A percentile compares a stretch with the other conserved stretches of the same genome.
phyloP scores from a whole-genome alignment of 2,113 vertebrate genomes.

The Etheostoma cragini region DNA sequence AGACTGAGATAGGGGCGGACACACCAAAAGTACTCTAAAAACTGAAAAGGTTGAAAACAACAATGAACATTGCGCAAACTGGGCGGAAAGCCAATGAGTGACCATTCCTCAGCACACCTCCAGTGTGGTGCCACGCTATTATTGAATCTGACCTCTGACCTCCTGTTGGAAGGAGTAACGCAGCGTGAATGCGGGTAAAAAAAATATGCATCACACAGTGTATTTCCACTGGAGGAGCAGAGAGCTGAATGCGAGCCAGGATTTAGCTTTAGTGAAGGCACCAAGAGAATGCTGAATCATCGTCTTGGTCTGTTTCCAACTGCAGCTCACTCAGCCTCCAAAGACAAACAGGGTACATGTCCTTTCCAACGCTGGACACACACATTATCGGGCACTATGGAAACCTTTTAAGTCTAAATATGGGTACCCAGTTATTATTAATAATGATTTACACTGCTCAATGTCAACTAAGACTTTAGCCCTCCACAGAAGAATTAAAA shows the following conservation, averaged over 20 bases:
- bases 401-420: neutral
- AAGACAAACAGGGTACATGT: conserved; percentile 43
- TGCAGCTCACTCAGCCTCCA: conserved; percentile 44
- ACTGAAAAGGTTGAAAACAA: neutral
- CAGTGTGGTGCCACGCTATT: neutral
- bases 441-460: neutral
- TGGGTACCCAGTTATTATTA: neutral
- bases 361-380: conserved; percentile 30
- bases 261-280: conserved; percentile 43
- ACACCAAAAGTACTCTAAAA: neutral
- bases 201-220: conserved; percentile 33
- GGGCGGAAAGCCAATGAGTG: neutral
- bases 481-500: neutral
- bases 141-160: conserved; percentile 33
- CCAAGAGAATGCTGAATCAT: conserved; percentile 70
- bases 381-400: neutral
- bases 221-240: conserved; percentile 39
- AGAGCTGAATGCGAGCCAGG: conserved; percentile 43
- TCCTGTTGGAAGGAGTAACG: neutral
- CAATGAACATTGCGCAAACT: neutral
- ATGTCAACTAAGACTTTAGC: neutral
- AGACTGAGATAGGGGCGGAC: neutral
- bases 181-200: conserved; percentile 38
- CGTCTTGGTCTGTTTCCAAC: conserved; percentile 52
- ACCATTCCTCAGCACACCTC: neutral